Percentiles rank a stretch among this genome's conserved stretches.
Conservation (phyloP, 2,113 vertebrate species). For the Sinocyclocheilus rhinocerous region DNA sequence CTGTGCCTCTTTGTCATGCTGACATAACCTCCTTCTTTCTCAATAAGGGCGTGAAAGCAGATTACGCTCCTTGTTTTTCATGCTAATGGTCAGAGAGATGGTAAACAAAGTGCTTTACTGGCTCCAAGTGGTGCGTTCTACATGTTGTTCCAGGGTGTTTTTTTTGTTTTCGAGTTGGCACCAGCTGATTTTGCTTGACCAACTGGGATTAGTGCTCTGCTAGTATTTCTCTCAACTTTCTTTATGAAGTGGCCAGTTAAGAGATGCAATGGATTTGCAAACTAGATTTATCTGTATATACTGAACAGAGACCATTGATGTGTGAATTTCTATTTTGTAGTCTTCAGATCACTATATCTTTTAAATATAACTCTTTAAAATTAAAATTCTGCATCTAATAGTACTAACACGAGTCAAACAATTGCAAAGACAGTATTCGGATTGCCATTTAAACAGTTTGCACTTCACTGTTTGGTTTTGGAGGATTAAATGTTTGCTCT, state of each 20-base stretch:
- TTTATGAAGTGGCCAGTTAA: neutral
- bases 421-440: neutral
- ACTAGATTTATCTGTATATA: neutral
- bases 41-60: constrained; percentile 70
- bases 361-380: neutral
- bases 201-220: constrained; percentile 38
- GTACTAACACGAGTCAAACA: neutral
- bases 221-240: neutral
- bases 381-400: neutral
- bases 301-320: neutral
- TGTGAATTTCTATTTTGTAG: neutral
- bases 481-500: neutral
- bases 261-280: neutral
- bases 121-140: constrained; percentile 67
- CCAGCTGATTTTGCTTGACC: constrained; percentile 51
- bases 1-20: constrained; percentile 19
- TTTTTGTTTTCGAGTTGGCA: constrained; percentile 68
- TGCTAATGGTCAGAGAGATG: constrained; percentile 58
- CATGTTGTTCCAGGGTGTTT: constrained; percentile 67
- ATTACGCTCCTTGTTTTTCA: constrained; percentile 74
- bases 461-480: neutral
- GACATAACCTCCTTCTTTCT: constrained; percentile 55
- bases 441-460: neutral
- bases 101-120: constrained; percentile 36
- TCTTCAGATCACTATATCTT: neutral